These are phyloP conservation scores for Jaculus jaculus DNA, from an alignment of 2,113 vertebrate species.

Conservation along the genomic window DNA sequence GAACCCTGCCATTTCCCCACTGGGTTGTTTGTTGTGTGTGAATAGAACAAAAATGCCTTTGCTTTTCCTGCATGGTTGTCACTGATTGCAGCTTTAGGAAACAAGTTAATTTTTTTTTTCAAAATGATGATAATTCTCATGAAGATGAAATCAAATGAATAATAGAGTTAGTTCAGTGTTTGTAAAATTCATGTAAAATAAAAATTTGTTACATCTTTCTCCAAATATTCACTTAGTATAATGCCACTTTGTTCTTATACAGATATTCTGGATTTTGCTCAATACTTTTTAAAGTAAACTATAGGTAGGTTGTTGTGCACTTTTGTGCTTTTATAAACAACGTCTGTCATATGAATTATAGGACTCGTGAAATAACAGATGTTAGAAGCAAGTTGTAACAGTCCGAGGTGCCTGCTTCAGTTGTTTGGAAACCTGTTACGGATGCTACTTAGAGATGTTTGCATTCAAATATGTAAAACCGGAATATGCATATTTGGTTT, in stretches of 20 bases:
- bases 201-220: slow-evolving; percentile 61
- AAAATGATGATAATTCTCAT: slow-evolving; percentile 58
- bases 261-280: slow-evolving; percentile 80
- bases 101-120: slow-evolving; percentile 58
- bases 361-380: slow-evolving; percentile 72
- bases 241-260: slow-evolving; percentile 75
- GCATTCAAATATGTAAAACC: slow-evolving; percentile 4
- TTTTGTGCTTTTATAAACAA: slow-evolving; percentile 66
- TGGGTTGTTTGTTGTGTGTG: slow-evolving; percentile 58
- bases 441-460: neutral
- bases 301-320: slow-evolving; percentile 49
- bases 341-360: slow-evolving; percentile 58
- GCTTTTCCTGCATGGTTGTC: slow-evolving; percentile 37
- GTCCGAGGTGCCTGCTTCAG: neutral
- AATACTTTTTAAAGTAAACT: slow-evolving; percentile 80
- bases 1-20: slow-evolving; percentile 30
- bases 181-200: slow-evolving; percentile 66
- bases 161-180: slow-evolving; percentile 30
- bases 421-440: slow-evolving; percentile 38
- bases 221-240: slow-evolving; percentile 72
- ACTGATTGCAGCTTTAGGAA: slow-evolving; percentile 53
- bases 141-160: slow-evolving; percentile 43
- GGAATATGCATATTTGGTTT: neutral
- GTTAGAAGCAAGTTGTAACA: neutral
- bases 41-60: slow-evolving; percentile 44